Evolutionary conservation across 2,888 invertebrate species (phyloP), one percentile per base, ranked within the genome.

Genomic region (Liposcelis brunnea): DNA sequence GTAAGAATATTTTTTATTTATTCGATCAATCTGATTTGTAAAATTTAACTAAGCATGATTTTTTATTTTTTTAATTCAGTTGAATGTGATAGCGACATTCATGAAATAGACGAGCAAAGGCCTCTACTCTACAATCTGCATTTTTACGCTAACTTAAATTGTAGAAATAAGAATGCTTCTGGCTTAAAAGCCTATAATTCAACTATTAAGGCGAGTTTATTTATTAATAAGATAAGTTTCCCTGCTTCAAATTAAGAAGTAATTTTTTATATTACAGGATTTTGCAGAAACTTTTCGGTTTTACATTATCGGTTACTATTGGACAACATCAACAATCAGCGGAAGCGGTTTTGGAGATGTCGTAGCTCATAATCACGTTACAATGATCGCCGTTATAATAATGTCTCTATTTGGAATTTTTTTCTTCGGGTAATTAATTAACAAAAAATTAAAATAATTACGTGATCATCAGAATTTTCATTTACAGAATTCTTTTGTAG

Each of bases 271-370:
- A 37, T 34, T 65, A 67, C 1, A 49, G 50, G 43, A 62, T 26
- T 4, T 6, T 6, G 8, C 26, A 26, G 26, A 26, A 4, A 8
- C 8, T 26, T 26, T 26, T 26, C 26, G 60, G 54, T 65, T 66
- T 12, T 67, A 66, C 52, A 55, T 68, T 19, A 49, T 68, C 34
- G 68, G 66, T 31, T 64, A 65, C 54, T 69, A 69, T 53, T 69
- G 68, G 67, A 54, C 66, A 2, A 65, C 68, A 2, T 57, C 64
- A 2, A 65, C 65, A 47, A 65, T 69, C 49, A 44, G n/a, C n/a
- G n/a, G n/a, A n/a, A n/a, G n/a, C n/a, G 69, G 69, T 10, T 67
- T 69, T 48, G 69, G 69, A 44, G 69, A 69, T 53, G 61, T 69
- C 48, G 62, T 61, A 16, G 64, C 69, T 1, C 64, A 67, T 50